Evolutionary conservation across 2,113 vertebrate species (phyloP).

Genomic region (Megaleporinus macrocephalus): DNA sequence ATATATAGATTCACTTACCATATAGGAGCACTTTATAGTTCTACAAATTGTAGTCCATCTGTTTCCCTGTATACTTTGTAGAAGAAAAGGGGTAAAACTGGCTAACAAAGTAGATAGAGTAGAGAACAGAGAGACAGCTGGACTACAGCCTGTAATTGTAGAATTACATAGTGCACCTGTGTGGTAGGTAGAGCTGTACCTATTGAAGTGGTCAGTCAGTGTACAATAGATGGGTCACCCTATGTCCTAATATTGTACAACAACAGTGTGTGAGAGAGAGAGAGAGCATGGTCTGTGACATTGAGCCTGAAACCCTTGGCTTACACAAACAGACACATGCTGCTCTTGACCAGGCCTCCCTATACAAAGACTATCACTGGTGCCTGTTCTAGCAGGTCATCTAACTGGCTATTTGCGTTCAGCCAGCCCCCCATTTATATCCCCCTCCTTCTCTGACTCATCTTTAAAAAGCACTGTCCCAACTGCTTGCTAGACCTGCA

Average conservation of each 20-base stretch:
- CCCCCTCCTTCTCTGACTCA: conserved; percentile 50
- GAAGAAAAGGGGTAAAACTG: no score
- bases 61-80: no score
- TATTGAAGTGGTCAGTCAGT: no score
- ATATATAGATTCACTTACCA: no score
- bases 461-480: conserved; percentile 36
- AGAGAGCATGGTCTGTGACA: conserved; percentile 29
- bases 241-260: background rate
- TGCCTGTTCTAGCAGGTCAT: conserved; percentile 40
- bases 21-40: no score
- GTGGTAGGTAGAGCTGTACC: no score
- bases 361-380: conserved; percentile 32
- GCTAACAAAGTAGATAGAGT: no score
- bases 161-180: no score
- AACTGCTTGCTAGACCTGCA: conserved; percentile 58
- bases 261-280: background rate
- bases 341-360: conserved; percentile 29
- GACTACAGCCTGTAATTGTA: no score
- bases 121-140: no score
- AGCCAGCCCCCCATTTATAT: conserved; percentile 36
- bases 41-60: no score
- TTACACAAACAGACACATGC: conserved; percentile 48
- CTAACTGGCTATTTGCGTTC: background rate
- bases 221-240: no score
- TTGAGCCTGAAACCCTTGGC: conserved; percentile 19